Conservation (phyloP, 1,140 invertebrate species). For the Bombus pascuorum region DNA sequence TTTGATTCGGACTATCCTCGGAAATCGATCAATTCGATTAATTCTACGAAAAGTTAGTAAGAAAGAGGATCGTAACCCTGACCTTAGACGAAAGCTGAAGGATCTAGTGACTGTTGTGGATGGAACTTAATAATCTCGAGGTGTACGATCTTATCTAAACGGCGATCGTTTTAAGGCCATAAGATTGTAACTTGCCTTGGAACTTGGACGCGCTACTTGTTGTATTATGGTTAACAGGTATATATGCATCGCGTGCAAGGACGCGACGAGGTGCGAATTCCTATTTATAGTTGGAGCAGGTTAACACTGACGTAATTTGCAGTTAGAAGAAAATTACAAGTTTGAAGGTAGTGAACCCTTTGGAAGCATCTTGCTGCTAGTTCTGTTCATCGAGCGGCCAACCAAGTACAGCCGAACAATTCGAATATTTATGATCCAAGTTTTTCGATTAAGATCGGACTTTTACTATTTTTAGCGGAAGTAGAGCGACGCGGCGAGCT, state of each 20-base stretch:
- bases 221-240: slow-evolving; percentile 20
- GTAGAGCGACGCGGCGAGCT: background rate
- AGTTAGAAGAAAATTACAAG: background rate
- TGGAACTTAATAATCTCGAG: too few relatives aligned
- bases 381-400: background rate
- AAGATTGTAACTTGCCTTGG: slow-evolving; percentile 75
- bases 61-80: background rate
- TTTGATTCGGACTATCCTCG: too few relatives aligned
- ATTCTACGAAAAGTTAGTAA: too few relatives aligned
- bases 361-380: background rate
- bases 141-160: slow-evolving; percentile 48
- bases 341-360: background rate
- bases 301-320: background rate
- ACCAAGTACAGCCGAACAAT: background rate
- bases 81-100: background rate
- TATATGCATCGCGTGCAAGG: slow-evolving; percentile 59
- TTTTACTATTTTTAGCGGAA: background rate
- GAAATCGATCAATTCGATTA: too few relatives aligned
- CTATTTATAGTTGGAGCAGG: background rate
- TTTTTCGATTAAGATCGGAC: background rate
- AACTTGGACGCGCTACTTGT: slow-evolving; percentile 40
- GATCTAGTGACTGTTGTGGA: background rate
- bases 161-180: slow-evolving; percentile 39
- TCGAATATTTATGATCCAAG: background rate
- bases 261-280: slow-evolving; percentile 36